Base-by-base conservation (phyloP, 2,888 invertebrate species). In the Mallateleia sp. region DNA sequence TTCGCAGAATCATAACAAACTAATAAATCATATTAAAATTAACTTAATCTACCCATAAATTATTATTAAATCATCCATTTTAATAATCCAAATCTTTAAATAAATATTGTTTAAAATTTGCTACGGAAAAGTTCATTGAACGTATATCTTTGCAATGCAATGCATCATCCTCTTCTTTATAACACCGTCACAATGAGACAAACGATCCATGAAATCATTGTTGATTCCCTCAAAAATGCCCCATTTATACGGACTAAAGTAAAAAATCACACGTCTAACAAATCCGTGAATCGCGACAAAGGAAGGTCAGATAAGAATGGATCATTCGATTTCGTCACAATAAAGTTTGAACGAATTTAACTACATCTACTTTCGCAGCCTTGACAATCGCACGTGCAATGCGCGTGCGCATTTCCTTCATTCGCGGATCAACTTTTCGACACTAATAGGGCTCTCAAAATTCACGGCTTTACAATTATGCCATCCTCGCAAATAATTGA, bases 261-360 rank as follows among this genome's bases (percentile, higher is more conserved):
- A n/a, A 25, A 64, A 74, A 67, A 81, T 60, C 24, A n/a, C n/a
- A n/a, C n/a, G n/a, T 45, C 34, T 67, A 25, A 22, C 7, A 75
- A 69, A 54, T 52, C 28, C 5, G 71, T 34, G 64, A 85, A 86
- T 72, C 75, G 32, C 86, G 84, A 71, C 92, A 52, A 71, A 22
- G 42, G 80, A 94, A 94, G 94, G 93, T 90, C 93, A 91, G 93
- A 94, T 92, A 94, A 94, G 93, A 94, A 94, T 94, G 94, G 93
- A 92, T 92, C 91, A 77, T 88, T 75, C 60, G 72, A 60, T 94
- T 93, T 94, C 93, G 91, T 93, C 93, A 94, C 72, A 56, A 32
- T 72, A 60, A 60, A 84, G 89, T 86, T 82, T 89, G 87, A 88
- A 89, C 89, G 88, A 81, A 85, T 69, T 66, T 52, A 42, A 58